These are phyloP conservation scores for Haliclystus octoradiatus DNA, from an alignment of 30 jellyfish, hydroid and myxozoan genomes.

Conservation along the genomic window DNA sequence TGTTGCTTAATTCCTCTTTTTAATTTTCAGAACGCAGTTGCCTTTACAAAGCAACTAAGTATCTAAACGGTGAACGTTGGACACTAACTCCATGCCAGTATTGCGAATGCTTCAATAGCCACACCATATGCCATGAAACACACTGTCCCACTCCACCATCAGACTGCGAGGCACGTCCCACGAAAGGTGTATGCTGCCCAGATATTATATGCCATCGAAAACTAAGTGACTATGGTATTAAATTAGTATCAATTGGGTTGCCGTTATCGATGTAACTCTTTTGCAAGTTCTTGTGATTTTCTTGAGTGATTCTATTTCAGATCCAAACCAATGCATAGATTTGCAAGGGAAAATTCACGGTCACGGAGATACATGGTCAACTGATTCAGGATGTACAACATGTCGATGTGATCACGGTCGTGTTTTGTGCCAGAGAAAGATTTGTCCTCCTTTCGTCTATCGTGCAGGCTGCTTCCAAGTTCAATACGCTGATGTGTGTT, in stretches of 20 bases:
- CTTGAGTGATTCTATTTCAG: background rate
- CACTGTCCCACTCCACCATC: slow-evolving; percentile 2
- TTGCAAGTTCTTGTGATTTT: background rate
- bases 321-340: slow-evolving; percentile 8
- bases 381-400: background rate
- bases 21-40: slow-evolving; percentile 3
- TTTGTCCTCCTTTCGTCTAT: slow-evolving; percentile 5
- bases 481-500: slow-evolving; percentile 14
- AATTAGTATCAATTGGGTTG: background rate
- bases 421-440: background rate
- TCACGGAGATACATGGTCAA: slow-evolving; percentile 12
- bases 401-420: slow-evolving; percentile 5
- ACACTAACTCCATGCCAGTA: background rate
- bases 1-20: background rate
- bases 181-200: slow-evolving; percentile 5
- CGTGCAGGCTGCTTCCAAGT: slow-evolving; percentile 6
- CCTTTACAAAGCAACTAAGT: slow-evolving; percentile 3
- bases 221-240: background rate
- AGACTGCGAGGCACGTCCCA: background rate
- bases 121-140: slow-evolving; percentile 2
- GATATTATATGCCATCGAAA: slow-evolving; percentile 1
- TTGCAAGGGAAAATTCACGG: slow-evolving; percentile 1
- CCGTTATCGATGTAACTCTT: background rate
- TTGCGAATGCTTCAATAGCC: slow-evolving; percentile 8
- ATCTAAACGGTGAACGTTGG: slow-evolving; percentile 14